phyloP scores from a whole-genome alignment of 2,888 invertebrate species.

The Ernsta delagoae region DNA sequence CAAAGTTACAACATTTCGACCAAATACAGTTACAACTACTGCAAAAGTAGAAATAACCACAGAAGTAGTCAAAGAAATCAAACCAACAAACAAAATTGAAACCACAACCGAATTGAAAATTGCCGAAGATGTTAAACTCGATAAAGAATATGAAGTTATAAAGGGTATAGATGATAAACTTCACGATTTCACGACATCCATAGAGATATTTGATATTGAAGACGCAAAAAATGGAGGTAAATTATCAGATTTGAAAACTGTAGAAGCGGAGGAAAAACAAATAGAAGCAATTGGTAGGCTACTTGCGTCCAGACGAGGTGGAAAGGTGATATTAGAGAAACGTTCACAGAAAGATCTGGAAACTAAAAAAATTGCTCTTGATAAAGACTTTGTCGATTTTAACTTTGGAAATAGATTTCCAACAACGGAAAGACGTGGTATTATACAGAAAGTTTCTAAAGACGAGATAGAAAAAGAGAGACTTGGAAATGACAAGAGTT shows the following conservation, averaged over 20 bases:
- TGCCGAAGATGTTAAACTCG: conserved; percentile 46
- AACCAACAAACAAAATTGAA: conserved; percentile 41
- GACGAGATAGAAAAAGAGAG: conserved; percentile 72
- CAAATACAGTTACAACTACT: conserved; percentile 36
- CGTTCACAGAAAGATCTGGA: conserved; percentile 73
- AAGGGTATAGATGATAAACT: conserved; percentile 77
- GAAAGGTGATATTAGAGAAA: conserved; percentile 71
- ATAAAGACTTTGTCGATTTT: conserved; percentile 67
- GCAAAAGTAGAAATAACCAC: conserved; percentile 27
- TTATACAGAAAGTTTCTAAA: conserved; percentile 72
- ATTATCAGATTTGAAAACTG: conserved; percentile 64
- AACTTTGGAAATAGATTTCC: conserved; percentile 73
- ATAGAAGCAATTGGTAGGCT: conserved; percentile 80
- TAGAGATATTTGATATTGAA: conserved; percentile 77
- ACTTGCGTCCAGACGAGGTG: conserved; percentile 68
- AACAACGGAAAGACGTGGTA: conserved; percentile 66
- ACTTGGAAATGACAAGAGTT: conserved; percentile 62
- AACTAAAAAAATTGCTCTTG: conserved; percentile 66
- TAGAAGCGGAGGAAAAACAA: conserved; percentile 79
- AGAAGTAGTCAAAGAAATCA: conserved; percentile 36
- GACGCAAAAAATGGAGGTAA: conserved; percentile 68
- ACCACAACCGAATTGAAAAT: conserved; percentile 33
- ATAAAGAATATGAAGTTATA: conserved; percentile 56
- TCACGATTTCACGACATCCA: conserved; percentile 69
- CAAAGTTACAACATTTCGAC: conserved; percentile 38